phyloP scores from a whole-genome alignment of 2,888 invertebrate species.

The Macrosiphum euphorbiae region DNA sequence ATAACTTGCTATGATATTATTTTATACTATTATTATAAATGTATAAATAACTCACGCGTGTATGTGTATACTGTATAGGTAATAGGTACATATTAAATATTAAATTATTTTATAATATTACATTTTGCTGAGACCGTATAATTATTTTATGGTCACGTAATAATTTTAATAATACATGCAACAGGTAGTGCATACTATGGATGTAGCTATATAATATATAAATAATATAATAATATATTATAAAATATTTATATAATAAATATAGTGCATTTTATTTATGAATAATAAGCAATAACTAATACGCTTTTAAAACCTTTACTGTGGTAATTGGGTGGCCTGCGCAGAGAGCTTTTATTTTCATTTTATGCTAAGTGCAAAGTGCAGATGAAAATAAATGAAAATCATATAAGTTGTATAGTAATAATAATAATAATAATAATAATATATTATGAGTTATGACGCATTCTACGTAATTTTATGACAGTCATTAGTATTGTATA shows the following conservation, averaged over 20 bases:
- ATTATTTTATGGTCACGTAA: background rate
- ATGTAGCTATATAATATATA: background rate
- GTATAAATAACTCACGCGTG: background rate
- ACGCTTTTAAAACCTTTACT: background rate
- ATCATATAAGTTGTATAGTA: background rate
- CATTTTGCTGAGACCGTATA: background rate
- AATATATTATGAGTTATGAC: too few species aligned
- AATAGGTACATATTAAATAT: background rate
- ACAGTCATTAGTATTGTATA: background rate
- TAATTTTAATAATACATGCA: background rate
- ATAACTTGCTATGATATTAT: background rate
- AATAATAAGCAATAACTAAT: background rate
- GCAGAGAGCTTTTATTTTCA: background rate
- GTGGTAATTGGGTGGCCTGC: background rate
- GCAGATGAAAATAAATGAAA: background rate
- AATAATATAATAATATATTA: background rate
- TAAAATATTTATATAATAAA: background rate
- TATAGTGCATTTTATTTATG: background rate
- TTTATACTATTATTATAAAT: background rate
- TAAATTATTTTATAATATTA: too few species aligned
- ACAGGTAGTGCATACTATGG: background rate
- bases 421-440: background rate
- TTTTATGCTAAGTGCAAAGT: background rate
- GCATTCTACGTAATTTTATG: background rate
- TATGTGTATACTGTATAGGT: background rate